Evolutionary conservation across 1,140 invertebrate species (phyloP), one percentile per base, ranked within the genome.

Genomic region (Ceratosolen fusciceps): DNA sequence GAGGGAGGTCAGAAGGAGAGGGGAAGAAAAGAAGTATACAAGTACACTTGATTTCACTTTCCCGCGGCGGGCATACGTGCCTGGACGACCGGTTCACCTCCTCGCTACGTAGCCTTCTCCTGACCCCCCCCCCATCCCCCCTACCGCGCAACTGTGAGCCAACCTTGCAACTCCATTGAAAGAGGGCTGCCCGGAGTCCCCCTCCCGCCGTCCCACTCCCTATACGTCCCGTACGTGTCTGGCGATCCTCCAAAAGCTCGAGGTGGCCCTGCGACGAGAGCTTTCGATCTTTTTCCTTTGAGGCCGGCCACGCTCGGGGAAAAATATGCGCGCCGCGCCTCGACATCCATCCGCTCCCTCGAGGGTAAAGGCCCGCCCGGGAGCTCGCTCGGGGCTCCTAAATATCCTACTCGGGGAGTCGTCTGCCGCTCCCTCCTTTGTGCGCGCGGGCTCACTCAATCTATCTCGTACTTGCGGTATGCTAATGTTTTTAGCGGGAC

Each of bases 201-300:
- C n/a, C n/a, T n/a, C n/a, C n/a, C n/a, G n/a, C n/a, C n/a, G n/a
- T n/a, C n/a, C n/a, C n/a, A n/a, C n/a, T n/a, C n/a, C n/a, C n/a
- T n/a, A n/a, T n/a, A 29, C 67, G 65, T 79, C 56, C 65, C 29
- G 71, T 76, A 80, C 70, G 74, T 72, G 79, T 77, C 68, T 80
- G 79, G 79, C 79, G 54, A 8, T 5, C 8, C 56, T 72, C 79
- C 79, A 77, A 72, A 76, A 80, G 71, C 56, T 73, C 67, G n/a
- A n/a, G n/a, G n/a, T n/a, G n/a, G n/a, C n/a, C n/a, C 65, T 65
- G 74, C 67, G 67, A 72, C 7, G 39, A 37, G 72, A 58, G 73
- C 31, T 56, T 75, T 60, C 56, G 58, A 65, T 75, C 47, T 65
- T 72, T 56, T 79, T 49, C 43, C 56, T 80, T 80, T 75, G 77